A percentile compares a stretch with the other conserved stretches of the same genome.
phyloP scores from a whole-genome alignment of 2,797 vertebrate genomes.

The Knipowitschia caucasica region DNA sequence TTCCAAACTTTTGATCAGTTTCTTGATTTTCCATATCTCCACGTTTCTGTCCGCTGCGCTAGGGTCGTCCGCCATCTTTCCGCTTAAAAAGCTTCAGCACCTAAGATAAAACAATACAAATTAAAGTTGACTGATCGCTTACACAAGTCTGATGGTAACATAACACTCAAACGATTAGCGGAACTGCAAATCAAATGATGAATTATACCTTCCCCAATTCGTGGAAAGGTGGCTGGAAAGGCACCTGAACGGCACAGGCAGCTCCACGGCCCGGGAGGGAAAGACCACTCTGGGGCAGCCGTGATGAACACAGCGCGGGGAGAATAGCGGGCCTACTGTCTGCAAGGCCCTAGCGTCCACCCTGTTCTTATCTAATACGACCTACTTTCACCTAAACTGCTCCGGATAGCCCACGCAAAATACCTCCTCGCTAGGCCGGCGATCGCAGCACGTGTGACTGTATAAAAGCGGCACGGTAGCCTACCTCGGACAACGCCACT shows the following conservation, averaged over 20 bases:
- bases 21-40: constrained; percentile 99
- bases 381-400: constrained; percentile 53
- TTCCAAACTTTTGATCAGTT: constrained; percentile 98
- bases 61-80: constrained; percentile 99
- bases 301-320: constrained; percentile 61
- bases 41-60: constrained; percentile 98
- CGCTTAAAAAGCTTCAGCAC: constrained; percentile 77
- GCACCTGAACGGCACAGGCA: constrained; percentile 55
- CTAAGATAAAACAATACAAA: constrained; percentile 48
- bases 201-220: constrained; percentile 46
- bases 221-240: constrained; percentile 44
- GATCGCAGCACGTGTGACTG: neutral
- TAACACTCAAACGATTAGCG: neutral
- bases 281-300: constrained; percentile 39
- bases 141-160: neutral
- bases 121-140: neutral
- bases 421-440: neutral
- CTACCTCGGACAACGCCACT: constrained; percentile 77
- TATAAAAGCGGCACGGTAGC: constrained; percentile 40
- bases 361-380: constrained; percentile 67
- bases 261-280: constrained; percentile 46
- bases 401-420: constrained; percentile 15
- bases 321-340: constrained; percentile 59
- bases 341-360: constrained; percentile 73
- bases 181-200: neutral